Evolutionary conservation across 23 tunicate species (phyloP), one percentile per base, ranked within the genome.

Genomic region (Ciona savignyi): DNA sequence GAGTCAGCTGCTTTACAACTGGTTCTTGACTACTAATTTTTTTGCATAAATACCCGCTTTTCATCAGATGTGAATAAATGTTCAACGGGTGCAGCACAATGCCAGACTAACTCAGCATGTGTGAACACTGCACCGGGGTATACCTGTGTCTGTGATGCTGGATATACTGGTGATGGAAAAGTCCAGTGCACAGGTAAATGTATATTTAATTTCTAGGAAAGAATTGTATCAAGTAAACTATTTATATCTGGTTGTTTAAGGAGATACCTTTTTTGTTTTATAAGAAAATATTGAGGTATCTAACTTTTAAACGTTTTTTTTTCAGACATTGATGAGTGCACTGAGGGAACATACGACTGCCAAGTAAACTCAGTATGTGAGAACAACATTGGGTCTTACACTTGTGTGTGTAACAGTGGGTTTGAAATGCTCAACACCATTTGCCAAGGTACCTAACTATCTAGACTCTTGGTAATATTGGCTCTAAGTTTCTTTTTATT

Each of bases 321-420:
- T 67, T 34, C 29, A 77, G 82, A 84, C 34, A 62, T 84, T 25
- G 75, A 84, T 61, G 89, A 84, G 62, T 84, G 89, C 35, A 27
- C 4, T 9, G 70, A 60, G 23, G 63, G 42, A 2, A 27, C 70
- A 26, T 20, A 51, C 26, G 69, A 81, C 4, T 82, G 81, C 60
- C 21, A 23, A 0, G 75, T 34, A 32, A 63, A 51, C 62, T 28
- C 87, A 0, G 32, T 34, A 27, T 81, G 85, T 77, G 15, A 32
- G 0, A 77, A 84, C 62, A 77, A 73, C 21, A 67, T 70, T 26
- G 89, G 89, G 26, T 33, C 67, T 29, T 84, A 2, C 62, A 63
- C 33, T 25, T 84, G 89, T 35, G 63, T 31, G 28, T 84, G 89
- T 77, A 81, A 26, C 29, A 35, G 33, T 15, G 89, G 89, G 32